Evolutionary conservation across 2,888 invertebrate species (phyloP).

Genomic region (Caenorhabditis sp.): DNA sequence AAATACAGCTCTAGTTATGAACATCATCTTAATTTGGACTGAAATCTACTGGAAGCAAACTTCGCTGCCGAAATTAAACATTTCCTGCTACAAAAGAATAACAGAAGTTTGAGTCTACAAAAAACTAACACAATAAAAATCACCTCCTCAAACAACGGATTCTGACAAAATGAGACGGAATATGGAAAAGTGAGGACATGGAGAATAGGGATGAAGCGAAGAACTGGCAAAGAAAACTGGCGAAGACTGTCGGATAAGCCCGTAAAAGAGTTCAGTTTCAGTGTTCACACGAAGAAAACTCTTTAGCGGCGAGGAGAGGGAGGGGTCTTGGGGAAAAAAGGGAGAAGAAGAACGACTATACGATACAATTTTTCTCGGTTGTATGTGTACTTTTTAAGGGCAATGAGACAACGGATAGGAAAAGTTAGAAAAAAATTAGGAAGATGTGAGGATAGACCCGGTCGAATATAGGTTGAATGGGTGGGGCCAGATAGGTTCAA

Average conservation of each 20-base stretch:
- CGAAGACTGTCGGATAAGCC: slow-evolving; percentile 41
- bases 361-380: slow-evolving; percentile 18
- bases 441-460: too few species aligned
- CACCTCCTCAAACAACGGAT: not conserved
- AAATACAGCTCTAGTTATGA: too few species aligned
- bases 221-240: slow-evolving; percentile 47
- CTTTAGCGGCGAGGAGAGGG: slow-evolving; percentile 46
- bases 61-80: too few species aligned
- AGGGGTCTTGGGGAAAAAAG: slow-evolving; percentile 7
- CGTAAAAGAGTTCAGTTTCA: slow-evolving; percentile 66
- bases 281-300: slow-evolving; percentile 54
- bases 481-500: too few species aligned
- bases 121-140: not conserved
- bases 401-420: slow-evolving; percentile 14
- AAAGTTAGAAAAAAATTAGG: not conserved
- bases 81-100: too few species aligned
- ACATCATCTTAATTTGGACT: too few species aligned
- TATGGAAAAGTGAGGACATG: slow-evolving; percentile 10
- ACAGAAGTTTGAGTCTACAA: not conserved
- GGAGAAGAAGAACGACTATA: slow-evolving; percentile 25
- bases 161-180: slow-evolving; percentile 2
- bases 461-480: too few species aligned
- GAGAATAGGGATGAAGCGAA: not conserved
- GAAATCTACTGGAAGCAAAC: too few species aligned
- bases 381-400: slow-evolving; percentile 45